Percentiles rank a stretch among this genome's conserved stretches.
These are phyloP conservation scores for Aptenodytes forsteri DNA, from an alignment of 2,113 vertebrate genomes.

Conservation along the genomic window DNA sequence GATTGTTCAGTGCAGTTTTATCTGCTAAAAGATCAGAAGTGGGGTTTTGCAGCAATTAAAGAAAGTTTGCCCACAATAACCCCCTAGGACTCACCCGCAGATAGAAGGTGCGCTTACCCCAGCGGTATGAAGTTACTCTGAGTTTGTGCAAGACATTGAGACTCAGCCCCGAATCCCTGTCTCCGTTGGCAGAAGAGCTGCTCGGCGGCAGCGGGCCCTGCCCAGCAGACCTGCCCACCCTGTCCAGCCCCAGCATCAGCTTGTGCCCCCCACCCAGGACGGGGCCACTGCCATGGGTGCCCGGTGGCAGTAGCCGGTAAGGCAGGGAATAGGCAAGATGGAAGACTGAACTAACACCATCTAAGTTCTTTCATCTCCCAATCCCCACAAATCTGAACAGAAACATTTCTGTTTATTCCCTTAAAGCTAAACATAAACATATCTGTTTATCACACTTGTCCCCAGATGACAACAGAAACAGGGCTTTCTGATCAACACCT, in stretches of 20 bases:
- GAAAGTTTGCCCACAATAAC: neutral
- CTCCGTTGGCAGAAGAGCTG: neutral
- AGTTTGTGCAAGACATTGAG: neutral
- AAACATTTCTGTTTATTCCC: neutral
- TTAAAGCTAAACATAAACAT: neutral
- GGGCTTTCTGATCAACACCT: neutral
- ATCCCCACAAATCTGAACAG: neutral
- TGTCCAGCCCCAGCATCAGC: neutral
- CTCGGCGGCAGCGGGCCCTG: neutral
- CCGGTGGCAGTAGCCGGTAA: neutral
- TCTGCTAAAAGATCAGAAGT: neutral
- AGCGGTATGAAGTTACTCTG: rapidly evolving
- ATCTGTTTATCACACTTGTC: neutral
- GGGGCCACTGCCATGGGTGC: rapidly evolving
- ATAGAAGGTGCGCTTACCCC: rapidly evolving
- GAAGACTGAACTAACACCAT: neutral
- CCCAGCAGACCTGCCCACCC: neutral
- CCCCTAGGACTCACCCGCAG: rapidly evolving
- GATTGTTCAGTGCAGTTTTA: neutral
- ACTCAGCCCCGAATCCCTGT: rapidly evolving
- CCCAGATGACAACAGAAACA: neutral
- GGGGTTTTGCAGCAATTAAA: neutral
- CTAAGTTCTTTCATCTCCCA: neutral
- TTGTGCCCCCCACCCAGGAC: too few species aligned
- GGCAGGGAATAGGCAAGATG: neutral